Percentiles rank a stretch among this genome's conserved stretches.
phyloP scores from a whole-genome alignment of 2,797 vertebrate species.

The Urocyon cinereoargenteus region DNA sequence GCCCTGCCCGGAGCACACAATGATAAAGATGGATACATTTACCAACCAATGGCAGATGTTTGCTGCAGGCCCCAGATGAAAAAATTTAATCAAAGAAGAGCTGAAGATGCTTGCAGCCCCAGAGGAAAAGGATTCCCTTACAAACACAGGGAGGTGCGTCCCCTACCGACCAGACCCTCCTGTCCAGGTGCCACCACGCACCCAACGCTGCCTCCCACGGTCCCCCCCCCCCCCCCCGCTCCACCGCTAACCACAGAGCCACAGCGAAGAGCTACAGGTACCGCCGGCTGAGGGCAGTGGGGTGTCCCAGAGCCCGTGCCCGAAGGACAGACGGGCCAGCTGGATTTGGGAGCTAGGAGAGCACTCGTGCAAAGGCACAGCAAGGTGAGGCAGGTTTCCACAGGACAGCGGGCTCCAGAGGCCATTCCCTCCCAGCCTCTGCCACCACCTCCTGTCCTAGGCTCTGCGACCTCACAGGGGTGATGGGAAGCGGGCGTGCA shows the following conservation, averaged over 20 bases:
- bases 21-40: fast-evolving
- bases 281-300: neutral
- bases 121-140: neutral
- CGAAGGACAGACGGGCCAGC: neutral
- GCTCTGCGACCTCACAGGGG: neutral
- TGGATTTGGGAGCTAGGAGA: neutral
- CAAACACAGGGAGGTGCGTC: neutral
- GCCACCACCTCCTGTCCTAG: neutral
- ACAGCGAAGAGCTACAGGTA: too few relatives aligned
- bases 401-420: neutral
- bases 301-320: neutral
- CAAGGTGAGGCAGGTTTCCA: neutral
- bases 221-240: too few relatives aligned
- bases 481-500: fast-evolving
- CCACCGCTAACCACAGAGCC: neutral
- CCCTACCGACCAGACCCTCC: too few relatives aligned
- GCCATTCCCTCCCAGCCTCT: neutral
- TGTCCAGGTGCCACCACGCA: neutral
- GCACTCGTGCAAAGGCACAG: too few relatives aligned
- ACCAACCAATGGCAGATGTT: too few relatives aligned
- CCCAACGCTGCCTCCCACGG: fast-evolving
- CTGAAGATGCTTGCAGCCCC: neutral
- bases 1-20: neutral
- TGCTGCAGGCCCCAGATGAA: fast-evolving
- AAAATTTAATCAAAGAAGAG: neutral